A percentile compares a stretch with the other conserved stretches of the same genome.
phyloP scores from a whole-genome alignment of 2,888 invertebrate genomes.

The Stramonita haemastoma region DNA sequence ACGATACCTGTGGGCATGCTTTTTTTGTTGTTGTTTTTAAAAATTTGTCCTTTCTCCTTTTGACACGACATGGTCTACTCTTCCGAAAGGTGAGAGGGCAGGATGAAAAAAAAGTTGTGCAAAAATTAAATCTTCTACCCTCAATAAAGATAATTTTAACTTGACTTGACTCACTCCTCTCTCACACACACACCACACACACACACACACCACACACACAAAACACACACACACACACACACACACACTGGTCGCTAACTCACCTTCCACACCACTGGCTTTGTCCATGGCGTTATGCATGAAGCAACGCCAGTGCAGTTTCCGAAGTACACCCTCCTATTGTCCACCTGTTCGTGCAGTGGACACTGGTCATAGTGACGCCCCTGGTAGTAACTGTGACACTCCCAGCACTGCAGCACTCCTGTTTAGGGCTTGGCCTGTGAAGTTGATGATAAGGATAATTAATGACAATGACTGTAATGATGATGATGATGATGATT shows the following conservation, averaged over 20 bases:
- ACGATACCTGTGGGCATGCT: no score
- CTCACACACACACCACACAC: no score
- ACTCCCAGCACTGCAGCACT: conserved; percentile 37
- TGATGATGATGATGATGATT: no score
- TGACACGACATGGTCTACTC: no score
- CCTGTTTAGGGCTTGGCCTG: not conserved
- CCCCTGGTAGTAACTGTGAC: conserved; percentile 38
- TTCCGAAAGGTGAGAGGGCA: no score
- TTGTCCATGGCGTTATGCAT: conserved; percentile 30
- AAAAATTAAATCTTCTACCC: no score
- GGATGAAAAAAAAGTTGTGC: no score
- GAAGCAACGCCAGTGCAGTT: conserved; percentile 46
- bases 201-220: not conserved
- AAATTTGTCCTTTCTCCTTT: no score
- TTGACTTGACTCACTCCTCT: no score
- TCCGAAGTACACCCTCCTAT: conserved; percentile 30
- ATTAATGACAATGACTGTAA: not conserved
- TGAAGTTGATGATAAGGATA: not conserved
- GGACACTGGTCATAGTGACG: conserved; percentile 36
- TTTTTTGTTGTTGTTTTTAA: no score
- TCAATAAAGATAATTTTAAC: no score
- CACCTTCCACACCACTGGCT: conserved; percentile 19
- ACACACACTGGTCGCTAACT: not conserved
- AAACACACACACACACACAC: not conserved
- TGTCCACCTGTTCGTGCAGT: conserved; percentile 30